A percentile compares a stretch with the other conserved stretches of the same genome.
Conservation (phyloP, 2,888 invertebrate species). For the Slavum lentiscoides region DNA sequence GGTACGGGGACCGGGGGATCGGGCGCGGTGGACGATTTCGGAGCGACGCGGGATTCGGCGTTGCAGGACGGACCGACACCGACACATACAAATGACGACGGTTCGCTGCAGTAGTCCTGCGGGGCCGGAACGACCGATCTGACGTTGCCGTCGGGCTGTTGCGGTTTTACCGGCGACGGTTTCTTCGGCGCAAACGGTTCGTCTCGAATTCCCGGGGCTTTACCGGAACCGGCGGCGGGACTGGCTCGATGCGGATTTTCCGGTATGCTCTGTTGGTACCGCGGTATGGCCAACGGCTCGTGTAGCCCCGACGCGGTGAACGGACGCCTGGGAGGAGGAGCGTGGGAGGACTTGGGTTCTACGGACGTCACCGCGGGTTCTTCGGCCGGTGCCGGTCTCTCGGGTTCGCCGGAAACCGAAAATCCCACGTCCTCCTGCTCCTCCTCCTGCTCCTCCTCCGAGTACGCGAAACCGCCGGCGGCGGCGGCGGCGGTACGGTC, state of each 20-base stretch:
- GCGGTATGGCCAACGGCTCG: slow-evolving; percentile 77
- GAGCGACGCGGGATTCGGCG: background rate
- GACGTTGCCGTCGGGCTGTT: slow-evolving; percentile 14
- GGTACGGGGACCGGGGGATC: too few species aligned
- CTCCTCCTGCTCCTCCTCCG: too few species aligned
- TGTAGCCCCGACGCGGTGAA: slow-evolving; percentile 61
- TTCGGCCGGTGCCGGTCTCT: background rate
- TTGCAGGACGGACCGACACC: slow-evolving; percentile 8
- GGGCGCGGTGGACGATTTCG: too few species aligned
- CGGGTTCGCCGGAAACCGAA: background rate
- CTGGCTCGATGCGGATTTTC: slow-evolving; percentile 43
- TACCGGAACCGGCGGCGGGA: background rate
- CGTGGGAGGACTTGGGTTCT: background rate
- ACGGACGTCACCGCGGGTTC: background rate
- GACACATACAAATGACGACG: slow-evolving; percentile 40
- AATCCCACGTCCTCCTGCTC: background rate
- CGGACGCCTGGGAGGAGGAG: slow-evolving; percentile 10
- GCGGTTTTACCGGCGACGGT: slow-evolving; percentile 29
- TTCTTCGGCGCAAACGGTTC: slow-evolving; percentile 1
- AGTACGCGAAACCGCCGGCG: too few species aligned
- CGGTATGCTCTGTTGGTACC: slow-evolving; percentile 66
- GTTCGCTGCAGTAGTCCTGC: slow-evolving; percentile 47
- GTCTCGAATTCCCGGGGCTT: background rate
- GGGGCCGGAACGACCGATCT: slow-evolving; percentile 31
- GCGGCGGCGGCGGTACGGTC: slow-evolving; percentile 15